Percentiles rank a stretch among this genome's conserved stretches.
Conservation (phyloP, 2,888 invertebrate species). For the Leucophenga maculata region DNA sequence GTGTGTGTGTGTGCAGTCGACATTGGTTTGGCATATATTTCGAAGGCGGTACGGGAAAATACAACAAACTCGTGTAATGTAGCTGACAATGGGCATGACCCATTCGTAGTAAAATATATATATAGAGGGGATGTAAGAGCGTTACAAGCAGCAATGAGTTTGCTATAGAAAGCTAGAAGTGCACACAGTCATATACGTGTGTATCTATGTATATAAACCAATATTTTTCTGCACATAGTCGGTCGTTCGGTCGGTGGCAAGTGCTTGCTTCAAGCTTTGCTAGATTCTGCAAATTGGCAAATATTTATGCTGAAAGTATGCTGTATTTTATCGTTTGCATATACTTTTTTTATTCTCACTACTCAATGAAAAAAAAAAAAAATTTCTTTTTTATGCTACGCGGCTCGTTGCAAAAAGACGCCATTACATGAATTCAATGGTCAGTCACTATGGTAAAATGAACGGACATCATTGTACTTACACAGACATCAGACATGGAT, state of each 20-base stretch:
- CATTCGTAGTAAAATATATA: neutral
- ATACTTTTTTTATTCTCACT: neutral
- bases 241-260: neutral
- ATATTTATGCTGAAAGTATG: slow-evolving; percentile 42
- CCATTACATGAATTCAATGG: slow-evolving; percentile 5
- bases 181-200: too few species aligned
- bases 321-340: slow-evolving; percentile 36
- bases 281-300: slow-evolving; percentile 40
- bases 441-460: neutral
- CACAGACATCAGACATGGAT: neutral
- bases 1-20: too few species aligned
- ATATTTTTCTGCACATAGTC: neutral
- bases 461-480: neutral
- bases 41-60: neutral
- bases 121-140: too few species aligned
- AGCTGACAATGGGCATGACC: slow-evolving; percentile 19
- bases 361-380: too few species aligned
- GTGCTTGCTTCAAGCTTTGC: slow-evolving; percentile 1
- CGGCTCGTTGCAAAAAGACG: neutral
- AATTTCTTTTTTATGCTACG: neutral
- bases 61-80: neutral
- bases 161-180: too few species aligned
- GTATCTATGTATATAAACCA: too few species aligned
- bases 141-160: too few species aligned
- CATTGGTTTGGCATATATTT: too few species aligned